Evolutionary conservation across 2,113 vertebrate species (phyloP), one percentile per base, ranked within the genome.

Genomic region (Bothrops jararaca): DNA sequence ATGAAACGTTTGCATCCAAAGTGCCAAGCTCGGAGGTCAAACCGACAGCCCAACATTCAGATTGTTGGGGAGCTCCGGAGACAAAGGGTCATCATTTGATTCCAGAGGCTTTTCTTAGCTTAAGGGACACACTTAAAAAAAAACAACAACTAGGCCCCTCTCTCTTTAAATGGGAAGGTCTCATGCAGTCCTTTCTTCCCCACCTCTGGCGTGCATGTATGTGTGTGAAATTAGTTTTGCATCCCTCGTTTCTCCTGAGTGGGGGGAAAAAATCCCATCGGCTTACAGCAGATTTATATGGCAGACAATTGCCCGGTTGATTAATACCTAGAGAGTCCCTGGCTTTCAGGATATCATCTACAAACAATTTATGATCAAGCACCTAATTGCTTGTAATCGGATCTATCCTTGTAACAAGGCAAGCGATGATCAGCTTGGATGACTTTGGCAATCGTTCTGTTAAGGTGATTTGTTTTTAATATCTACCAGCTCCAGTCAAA

Each of bases 281-380:
- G 94, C 89, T 95, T 96, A 89, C 95, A 97, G 96, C 94, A 95
- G 96, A 95, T 90, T 97, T 97, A 85, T 97, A 97, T 97, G 97
- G 96, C 95, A 94, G 48, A 94, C 95, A 97, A 93, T 93, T 95
- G 94, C 93, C 93, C 88, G 89, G 94, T 91, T 98, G 97, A 97
- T 96, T 98, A 94, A 94, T 97, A 96, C 96, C 97, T 97, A 80
- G 94, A 96, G 97, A 94, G 97, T 96, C 95, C 98, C 97, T 97
- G 96, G 97, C 94, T 97, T 97, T 85, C 1, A 26, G 12, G 91
- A 45, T 91, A 89, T 96, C 95, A 95, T 96, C 95, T 94, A 97
- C 97, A 97, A 98, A 93, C 94, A 95, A 34, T 97, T 98, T 95
- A 96, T 97, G 97, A 97, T 97, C 96, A 96, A 97, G 96, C 90